Conservation (phyloP, 2,113 vertebrate genomes). For the Sarotherodon lohbergeri region DNA sequence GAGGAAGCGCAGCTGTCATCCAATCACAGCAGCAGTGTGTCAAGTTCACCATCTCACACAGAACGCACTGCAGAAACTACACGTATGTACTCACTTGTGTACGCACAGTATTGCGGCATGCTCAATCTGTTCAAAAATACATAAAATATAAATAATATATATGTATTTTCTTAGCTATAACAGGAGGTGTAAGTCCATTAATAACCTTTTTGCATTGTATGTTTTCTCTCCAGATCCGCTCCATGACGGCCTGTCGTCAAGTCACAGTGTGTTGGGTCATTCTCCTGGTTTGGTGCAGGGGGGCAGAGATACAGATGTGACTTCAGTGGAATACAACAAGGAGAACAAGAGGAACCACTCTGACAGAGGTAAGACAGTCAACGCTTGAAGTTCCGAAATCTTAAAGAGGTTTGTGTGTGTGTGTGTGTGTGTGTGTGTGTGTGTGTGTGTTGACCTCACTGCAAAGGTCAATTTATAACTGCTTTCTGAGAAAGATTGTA, state of each 20-base stretch:
- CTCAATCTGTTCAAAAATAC: not conserved
- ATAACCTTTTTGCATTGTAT: not conserved
- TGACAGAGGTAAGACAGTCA: constrained; percentile 80
- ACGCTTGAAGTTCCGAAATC: not conserved
- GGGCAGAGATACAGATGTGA: constrained; percentile 85
- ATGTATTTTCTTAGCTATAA: not conserved
- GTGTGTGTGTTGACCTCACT: not conserved
- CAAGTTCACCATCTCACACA: constrained; percentile 89
- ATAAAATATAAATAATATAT: not conserved
- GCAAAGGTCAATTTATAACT: not conserved
- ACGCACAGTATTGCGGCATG: not conserved
- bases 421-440: not conserved
- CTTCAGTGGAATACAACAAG: constrained; percentile 84
- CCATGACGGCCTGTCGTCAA: constrained; percentile 86
- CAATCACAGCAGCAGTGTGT: constrained; percentile 93
- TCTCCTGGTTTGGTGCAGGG: constrained; percentile 83
- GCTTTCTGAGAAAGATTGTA: constrained; percentile 27
- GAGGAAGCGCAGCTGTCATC: constrained; percentile 93
- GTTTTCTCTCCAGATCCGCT: constrained; percentile 76
- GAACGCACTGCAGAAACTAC: constrained; percentile 89
- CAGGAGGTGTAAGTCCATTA: not conserved
- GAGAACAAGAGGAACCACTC: constrained; percentile 85
- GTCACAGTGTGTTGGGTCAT: constrained; percentile 87
- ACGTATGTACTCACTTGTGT: constrained; percentile 72
- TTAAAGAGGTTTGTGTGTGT: not conserved